Conservation (phyloP, 2,888 invertebrate species). For the Pheosia tremula region DNA sequence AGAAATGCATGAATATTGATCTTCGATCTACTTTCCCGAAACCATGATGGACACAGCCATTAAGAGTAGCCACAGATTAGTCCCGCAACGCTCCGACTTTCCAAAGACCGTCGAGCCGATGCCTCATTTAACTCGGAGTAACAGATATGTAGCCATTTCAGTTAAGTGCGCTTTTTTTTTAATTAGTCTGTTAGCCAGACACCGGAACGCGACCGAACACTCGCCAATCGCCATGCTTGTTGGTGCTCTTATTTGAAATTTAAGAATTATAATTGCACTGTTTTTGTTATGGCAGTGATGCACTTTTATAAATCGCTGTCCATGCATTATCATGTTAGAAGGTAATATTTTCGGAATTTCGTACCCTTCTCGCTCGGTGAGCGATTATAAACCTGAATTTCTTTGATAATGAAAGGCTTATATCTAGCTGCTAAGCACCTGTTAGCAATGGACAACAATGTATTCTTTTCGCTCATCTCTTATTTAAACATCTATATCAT, state of each 20-base stretch:
- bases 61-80: background rate
- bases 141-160: conserved; percentile 62
- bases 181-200: conserved; percentile 62
- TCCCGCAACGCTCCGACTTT: conserved; percentile 47
- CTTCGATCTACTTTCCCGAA: conserved; percentile 59
- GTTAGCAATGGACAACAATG: background rate
- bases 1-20: background rate
- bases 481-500: conserved; percentile 47
- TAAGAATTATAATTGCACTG: too few species aligned
- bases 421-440: background rate
- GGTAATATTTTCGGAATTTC: too few species aligned
- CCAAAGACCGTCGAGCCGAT: conserved; percentile 43
- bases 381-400: too few species aligned
- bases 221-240: conserved; percentile 41
- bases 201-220: conserved; percentile 62
- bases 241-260: conserved; percentile 43
- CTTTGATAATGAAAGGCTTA: too few species aligned
- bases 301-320: too few species aligned
- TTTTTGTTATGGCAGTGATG: too few species aligned
- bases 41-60: conserved; percentile 47
- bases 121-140: conserved; percentile 55
- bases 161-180: conserved; percentile 61
- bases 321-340: too few species aligned
- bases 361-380: too few species aligned
- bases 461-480: conserved; percentile 24